Conservation (phyloP, 2,113 vertebrate species). For the Chaetops frenatus region DNA sequence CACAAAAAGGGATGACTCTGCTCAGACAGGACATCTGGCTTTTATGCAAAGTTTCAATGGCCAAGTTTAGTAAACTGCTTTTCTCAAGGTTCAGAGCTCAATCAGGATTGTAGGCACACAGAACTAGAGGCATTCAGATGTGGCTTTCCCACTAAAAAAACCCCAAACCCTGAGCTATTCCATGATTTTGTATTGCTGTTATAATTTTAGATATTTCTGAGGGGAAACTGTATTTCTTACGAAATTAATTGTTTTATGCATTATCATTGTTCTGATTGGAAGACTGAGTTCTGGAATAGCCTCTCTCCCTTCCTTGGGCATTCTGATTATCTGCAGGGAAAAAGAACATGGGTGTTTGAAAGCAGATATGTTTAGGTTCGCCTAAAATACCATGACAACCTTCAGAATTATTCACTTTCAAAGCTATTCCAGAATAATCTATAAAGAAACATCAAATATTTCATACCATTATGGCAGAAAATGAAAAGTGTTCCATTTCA, state of each 20-base stretch:
- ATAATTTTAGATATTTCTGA: background rate
- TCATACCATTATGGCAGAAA: constrained; percentile 65
- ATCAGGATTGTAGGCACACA: background rate
- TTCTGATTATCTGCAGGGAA: background rate
- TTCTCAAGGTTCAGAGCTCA: background rate
- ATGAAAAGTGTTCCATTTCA: constrained; percentile 74
- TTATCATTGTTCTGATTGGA: background rate
- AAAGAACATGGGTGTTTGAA: background rate
- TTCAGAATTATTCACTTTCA: constrained; percentile 33
- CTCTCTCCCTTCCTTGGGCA: background rate
- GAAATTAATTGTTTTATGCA: background rate
- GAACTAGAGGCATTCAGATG: background rate
- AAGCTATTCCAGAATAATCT: constrained; percentile 60
- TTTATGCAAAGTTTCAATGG: fast-evolving
- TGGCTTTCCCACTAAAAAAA: background rate
- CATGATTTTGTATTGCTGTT: background rate
- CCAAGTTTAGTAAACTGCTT: background rate
- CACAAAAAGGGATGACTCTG: background rate
- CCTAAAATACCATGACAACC: background rate
- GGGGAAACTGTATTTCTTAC: background rate
- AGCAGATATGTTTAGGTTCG: background rate
- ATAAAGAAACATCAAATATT: constrained; percentile 63
- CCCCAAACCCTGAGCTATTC: background rate
- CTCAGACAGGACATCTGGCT: background rate
- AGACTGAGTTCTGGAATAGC: background rate